Conservation (phyloP, 30 jellyfish, hydroid and myxozoan species). For the Chironex yamaguchii region DNA sequence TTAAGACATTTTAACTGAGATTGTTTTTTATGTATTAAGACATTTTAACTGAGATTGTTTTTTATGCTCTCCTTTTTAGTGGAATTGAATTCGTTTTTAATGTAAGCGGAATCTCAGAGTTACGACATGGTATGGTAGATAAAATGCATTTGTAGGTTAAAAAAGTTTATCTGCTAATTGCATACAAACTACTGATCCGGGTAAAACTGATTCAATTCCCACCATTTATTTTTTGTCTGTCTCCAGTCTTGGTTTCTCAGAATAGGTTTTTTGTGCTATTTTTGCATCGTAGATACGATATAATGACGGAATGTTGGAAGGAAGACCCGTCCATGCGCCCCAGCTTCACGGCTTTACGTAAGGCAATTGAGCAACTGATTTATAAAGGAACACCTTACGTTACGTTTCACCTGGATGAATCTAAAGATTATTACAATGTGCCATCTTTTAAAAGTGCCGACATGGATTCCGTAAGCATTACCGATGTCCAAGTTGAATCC, state of each 20-base stretch:
- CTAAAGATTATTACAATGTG: constrained; percentile 85
- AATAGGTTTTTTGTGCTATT: too few species aligned
- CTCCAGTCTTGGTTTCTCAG: too few species aligned
- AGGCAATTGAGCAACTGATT: constrained; percentile 71
- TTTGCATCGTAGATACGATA: constrained; percentile 63
- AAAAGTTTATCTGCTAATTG: too few species aligned
- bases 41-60: too few species aligned
- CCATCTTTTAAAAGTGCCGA: constrained; percentile 91
- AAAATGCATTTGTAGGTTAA: too few species aligned
- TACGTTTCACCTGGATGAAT: constrained; percentile 78
- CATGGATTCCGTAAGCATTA: neutral
- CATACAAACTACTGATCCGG: too few species aligned
- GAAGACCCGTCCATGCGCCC: constrained; percentile 93
- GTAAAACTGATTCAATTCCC: too few species aligned
- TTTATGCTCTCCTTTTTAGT: too few species aligned
- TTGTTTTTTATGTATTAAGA: neutral
- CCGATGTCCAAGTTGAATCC: neutral
- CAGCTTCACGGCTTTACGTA: constrained; percentile 87
- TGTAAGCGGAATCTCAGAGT: too few species aligned
- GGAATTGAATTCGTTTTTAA: too few species aligned
- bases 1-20: neutral
- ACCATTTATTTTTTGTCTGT: too few species aligned
- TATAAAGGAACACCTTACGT: constrained; percentile 87
- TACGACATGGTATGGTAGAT: too few species aligned
- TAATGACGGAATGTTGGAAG: constrained; percentile 96